Conservation (phyloP, 2,888 invertebrate species). For the Abrostola triplasia region DNA sequence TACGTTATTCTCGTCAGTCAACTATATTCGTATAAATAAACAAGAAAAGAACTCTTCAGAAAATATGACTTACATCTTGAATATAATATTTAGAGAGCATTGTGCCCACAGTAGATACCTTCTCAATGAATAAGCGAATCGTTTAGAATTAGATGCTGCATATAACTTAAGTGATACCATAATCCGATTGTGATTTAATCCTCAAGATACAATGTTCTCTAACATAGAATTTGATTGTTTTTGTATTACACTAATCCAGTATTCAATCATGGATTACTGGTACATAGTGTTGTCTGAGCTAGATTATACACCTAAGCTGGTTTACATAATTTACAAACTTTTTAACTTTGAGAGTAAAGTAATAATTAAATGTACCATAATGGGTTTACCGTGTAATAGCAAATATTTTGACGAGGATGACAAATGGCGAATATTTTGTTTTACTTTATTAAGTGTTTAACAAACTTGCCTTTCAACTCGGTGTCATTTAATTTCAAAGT, state of each 20-base stretch:
- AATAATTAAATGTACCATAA: constrained; percentile 23
- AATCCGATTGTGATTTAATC: constrained; percentile 30
- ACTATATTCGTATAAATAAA: no score
- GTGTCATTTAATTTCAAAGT: constrained; percentile 32
- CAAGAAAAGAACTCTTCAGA: no score
- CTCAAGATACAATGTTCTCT: constrained; percentile 18
- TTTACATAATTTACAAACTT: not conserved
- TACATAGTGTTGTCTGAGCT: not conserved
- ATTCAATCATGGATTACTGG: constrained; percentile 22
- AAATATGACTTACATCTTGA: no score
- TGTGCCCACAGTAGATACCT: constrained; percentile 11
- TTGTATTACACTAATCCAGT: constrained; percentile 26
- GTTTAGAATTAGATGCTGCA: not conserved
- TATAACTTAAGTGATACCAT: constrained; percentile 21
- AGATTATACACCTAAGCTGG: not conserved
- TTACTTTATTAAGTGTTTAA: constrained; percentile 26
- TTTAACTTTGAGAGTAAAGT: not conserved
- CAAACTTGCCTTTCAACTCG: constrained; percentile 5
- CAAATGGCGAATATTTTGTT: constrained; percentile 32
- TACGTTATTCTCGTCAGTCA: not conserved
- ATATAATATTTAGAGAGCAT: constrained; percentile 14
- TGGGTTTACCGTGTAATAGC: constrained; percentile 23
- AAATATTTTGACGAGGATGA: constrained; percentile 26
- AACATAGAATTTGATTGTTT: constrained; percentile 9
- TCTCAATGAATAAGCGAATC: constrained; percentile 7